Evolutionary conservation across 2,113 vertebrate species (phyloP), one percentile per base, ranked within the genome.

Genomic region (Rhinogobius similis): DNA sequence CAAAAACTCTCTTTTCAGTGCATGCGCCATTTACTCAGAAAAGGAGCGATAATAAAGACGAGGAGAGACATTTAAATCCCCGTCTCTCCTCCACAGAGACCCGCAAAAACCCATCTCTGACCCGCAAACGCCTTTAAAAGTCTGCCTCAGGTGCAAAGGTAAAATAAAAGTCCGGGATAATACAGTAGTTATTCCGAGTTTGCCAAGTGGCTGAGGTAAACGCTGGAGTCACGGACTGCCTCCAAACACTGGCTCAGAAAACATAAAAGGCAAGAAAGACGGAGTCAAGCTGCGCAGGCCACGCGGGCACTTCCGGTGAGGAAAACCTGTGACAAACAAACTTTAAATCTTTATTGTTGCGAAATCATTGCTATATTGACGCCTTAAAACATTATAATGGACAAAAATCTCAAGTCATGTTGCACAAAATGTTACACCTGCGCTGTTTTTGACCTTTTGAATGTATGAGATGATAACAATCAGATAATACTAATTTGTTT

Each of bases 61-160:
- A 73, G 61, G 20, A 66, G 81, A 73, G 62, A 75, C n/a, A 85
- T 90, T 91, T 89, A 91, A 89, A 91, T 77, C 78, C 83, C 89
- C 70, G 80, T 83, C 76, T 89, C 76, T 64, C 21, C 65, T 79
- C 79, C 82, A 53, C 71, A 68, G 46, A 70, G 70, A 46, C 48
- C 56, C 58, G 70, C 29, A 75, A 68, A 67, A 0, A 69, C 46
- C 83, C 90, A 91, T 90, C 83, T 73, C 77, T 61, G 56, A 27
- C 41, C 48, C 72, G 50, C 0, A n/a, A 24, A 18, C 12, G 2
- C 0, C 27, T 53, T 7, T 36, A 11, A 9, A 5, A 20, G 26
- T 58, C 16, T 43, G 20, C 65, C 16, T 24, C 13, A 14, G 27
- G 9, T 8, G 6, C 63, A 7, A 59, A 67, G 63, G 59, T 10